A percentile compares a stretch with the other conserved stretches of the same genome.
Conservation (phyloP, 2,797 vertebrate genomes). For the Sebastes cheni region DNA sequence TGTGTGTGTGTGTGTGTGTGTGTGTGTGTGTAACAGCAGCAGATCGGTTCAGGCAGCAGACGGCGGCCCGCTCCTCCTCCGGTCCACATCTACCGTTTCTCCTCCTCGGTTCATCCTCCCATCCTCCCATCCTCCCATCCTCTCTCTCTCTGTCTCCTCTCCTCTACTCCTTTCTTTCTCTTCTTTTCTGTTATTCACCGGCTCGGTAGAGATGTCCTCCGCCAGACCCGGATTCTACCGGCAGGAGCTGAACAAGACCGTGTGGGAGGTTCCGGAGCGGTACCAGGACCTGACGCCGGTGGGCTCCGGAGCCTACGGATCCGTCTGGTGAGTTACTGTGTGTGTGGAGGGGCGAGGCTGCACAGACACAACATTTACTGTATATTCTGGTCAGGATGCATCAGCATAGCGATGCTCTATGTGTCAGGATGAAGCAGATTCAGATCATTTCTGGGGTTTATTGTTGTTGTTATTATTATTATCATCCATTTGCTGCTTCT, state of each 20-base stretch:
- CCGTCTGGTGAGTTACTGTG: constrained; percentile 89
- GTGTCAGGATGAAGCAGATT: not conserved
- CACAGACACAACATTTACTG: constrained; percentile 4
- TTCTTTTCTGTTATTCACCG: not conserved
- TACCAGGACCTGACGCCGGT: constrained; percentile 95
- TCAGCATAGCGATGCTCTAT: constrained; percentile 3
- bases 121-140: not conserved
- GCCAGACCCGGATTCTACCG: constrained; percentile 91
- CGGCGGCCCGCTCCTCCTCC: constrained; percentile 21
- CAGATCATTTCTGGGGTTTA: not conserved
- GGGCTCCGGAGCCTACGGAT: constrained; percentile 95
- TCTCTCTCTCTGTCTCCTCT: not conserved
- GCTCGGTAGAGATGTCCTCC: constrained; percentile 82
- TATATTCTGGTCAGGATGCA: constrained; percentile 21
- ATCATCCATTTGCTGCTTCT: too few species aligned
- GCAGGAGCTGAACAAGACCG: constrained; percentile 95
- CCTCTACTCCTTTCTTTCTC: too few species aligned
- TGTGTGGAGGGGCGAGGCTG: constrained; percentile 76
- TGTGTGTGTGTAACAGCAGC: not conserved
- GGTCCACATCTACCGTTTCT: not conserved
- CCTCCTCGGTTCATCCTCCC: not conserved
- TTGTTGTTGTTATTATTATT: not conserved
- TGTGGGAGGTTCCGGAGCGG: constrained; percentile 96
- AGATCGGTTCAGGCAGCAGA: constrained; percentile 29
- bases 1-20: not conserved